Percentiles rank a stretch among this genome's conserved stretches.
Conservation (phyloP, 2,888 invertebrate species). For the Acleris emargana region DNA sequence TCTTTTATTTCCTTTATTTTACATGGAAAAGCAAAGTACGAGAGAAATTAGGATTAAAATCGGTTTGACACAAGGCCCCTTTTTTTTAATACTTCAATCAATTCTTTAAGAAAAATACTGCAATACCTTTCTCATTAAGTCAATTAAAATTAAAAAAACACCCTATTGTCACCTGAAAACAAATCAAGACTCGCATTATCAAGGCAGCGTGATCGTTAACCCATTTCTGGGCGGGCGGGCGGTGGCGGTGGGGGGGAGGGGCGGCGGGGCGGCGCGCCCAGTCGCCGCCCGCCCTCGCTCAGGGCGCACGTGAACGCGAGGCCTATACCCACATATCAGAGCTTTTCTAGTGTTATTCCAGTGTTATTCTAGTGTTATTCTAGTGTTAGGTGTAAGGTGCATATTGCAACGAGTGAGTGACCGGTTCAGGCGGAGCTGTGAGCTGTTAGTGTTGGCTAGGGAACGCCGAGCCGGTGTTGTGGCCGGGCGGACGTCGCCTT, state of each 20-base stretch:
- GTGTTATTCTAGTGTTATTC: constrained; percentile 46
- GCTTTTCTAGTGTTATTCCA: constrained; percentile 41
- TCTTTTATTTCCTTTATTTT: no score
- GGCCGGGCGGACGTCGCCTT: no score
- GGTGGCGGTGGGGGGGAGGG: constrained; percentile 10
- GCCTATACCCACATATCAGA: constrained; percentile 76
- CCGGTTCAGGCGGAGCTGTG: not conserved
- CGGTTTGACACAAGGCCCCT: no score
- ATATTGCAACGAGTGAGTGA: constrained; percentile 35
- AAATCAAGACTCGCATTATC: constrained; percentile 58
- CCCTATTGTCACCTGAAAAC: constrained; percentile 38
- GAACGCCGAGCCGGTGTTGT: no score
- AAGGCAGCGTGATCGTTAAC: constrained; percentile 73
- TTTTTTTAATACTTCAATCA: no score
- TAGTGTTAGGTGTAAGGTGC: constrained; percentile 27
- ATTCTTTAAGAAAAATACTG: not conserved
- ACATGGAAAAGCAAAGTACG: no score
- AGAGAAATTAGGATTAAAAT: no score
- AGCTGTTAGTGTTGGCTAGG: not conserved
- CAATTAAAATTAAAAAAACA: constrained; percentile 12
- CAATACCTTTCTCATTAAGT: not conserved
- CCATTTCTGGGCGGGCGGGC: constrained; percentile 50
- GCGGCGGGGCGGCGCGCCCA: constrained; percentile 47
- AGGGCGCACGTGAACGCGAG: constrained; percentile 52
- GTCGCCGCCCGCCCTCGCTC: constrained; percentile 73